Evolutionary conservation across 2,113 vertebrate species (phyloP).

Genomic region (Daboia siamensis): DNA sequence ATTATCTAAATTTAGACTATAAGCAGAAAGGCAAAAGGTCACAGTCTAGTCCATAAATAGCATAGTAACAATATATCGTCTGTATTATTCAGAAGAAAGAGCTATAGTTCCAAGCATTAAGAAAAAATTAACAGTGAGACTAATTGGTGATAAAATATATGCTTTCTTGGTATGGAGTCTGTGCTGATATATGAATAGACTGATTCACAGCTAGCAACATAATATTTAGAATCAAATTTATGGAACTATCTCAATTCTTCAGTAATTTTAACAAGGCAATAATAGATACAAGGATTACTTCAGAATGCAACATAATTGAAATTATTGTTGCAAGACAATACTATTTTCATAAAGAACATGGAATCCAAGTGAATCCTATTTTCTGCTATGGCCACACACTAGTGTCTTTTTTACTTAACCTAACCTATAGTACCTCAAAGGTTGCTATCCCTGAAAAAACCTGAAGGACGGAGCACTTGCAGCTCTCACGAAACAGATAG

Average conservation of each 20-base stretch:
- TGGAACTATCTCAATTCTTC: constrained; percentile 8
- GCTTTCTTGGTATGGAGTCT: neutral
- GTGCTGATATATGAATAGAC: constrained; percentile 4
- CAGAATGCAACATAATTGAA: neutral
- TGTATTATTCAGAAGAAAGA: constrained; percentile 20
- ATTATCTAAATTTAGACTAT: constrained; percentile 30
- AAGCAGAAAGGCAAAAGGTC: constrained; percentile 6
- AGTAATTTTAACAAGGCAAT: neutral
- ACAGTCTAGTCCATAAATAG: constrained; percentile 30
- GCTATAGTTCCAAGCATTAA: constrained; percentile 1
- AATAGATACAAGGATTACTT: neutral
- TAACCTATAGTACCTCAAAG: neutral
- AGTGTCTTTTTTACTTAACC: neutral
- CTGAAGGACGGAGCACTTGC: neutral
- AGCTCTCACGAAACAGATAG: neutral
- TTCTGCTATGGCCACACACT: neutral
- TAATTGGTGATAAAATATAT: neutral
- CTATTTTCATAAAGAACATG: neutral
- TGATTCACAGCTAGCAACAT: constrained; percentile 34
- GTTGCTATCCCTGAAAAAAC: neutral
- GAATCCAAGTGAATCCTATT: neutral
- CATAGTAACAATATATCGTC: constrained; percentile 19
- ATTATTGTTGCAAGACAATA: neutral
- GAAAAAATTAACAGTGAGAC: neutral
- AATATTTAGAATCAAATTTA: constrained; percentile 14